Percentiles rank a stretch among this genome's conserved stretches.
Evolutionary conservation across 2,888 invertebrate species (phyloP).

Genomic region (Tholera decimalis): DNA sequence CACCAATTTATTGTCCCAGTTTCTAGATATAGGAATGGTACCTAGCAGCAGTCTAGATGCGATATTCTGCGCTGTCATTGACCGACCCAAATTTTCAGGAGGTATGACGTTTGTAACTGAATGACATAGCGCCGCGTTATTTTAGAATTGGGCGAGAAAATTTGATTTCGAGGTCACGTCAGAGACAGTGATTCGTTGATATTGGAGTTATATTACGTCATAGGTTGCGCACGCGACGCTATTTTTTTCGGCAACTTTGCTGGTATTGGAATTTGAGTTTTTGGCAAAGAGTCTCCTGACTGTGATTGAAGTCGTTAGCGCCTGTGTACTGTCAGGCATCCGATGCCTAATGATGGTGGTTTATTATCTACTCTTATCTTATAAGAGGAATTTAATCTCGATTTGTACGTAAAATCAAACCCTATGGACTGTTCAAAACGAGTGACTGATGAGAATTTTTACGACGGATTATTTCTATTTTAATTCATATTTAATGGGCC

Average conservation of each 20-base stretch:
- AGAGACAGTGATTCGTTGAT: slow-evolving; percentile 72
- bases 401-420: slow-evolving; percentile 55
- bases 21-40: slow-evolving; percentile 52
- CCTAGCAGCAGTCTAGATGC: slow-evolving; percentile 69
- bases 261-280: slow-evolving; percentile 44
- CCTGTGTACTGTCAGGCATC: slow-evolving; percentile 45
- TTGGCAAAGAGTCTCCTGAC: slow-evolving; percentile 50
- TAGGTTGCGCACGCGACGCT: slow-evolving; percentile 70
- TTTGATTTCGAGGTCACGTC: slow-evolving; percentile 82
- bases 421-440: slow-evolving; percentile 36
- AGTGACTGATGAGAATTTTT: slow-evolving; percentile 44
- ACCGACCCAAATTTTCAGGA: slow-evolving; percentile 85
- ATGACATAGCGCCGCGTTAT: slow-evolving; percentile 81
- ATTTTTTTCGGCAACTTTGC: slow-evolving; percentile 46
- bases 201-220: slow-evolving; percentile 76
- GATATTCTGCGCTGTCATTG: slow-evolving; percentile 81
- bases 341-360: slow-evolving; percentile 54
- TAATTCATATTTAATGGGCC: slow-evolving; percentile 59
- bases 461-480: slow-evolving; percentile 55
- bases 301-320: slow-evolving; percentile 42
- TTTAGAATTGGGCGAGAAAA: slow-evolving; percentile 81
- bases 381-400: slow-evolving; percentile 59
- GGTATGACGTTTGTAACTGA: slow-evolving; percentile 80
- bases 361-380: slow-evolving; percentile 62
- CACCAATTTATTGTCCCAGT: slow-evolving; percentile 68